phyloP scores from a whole-genome alignment of 2,888 invertebrate genomes.

The Timema podura region DNA sequence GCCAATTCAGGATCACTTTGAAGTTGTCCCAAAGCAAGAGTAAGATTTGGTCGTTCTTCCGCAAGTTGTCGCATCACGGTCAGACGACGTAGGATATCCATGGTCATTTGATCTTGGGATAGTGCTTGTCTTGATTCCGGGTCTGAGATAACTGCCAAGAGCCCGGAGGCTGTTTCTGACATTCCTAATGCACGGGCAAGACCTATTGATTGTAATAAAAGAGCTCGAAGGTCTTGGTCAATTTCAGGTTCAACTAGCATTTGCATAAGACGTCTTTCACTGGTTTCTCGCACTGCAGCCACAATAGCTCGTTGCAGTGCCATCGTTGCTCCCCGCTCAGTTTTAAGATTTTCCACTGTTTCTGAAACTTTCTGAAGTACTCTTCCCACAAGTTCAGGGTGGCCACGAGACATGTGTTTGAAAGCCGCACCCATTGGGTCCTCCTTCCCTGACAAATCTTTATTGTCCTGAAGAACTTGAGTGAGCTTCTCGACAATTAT shows the following conservation, averaged over 20 bases:
- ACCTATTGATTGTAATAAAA: constrained; percentile 62
- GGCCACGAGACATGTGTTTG: constrained; percentile 58
- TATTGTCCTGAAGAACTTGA: constrained; percentile 48
- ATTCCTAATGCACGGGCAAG: constrained; percentile 66
- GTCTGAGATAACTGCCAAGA: constrained; percentile 53
- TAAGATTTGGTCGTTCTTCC: constrained; percentile 59
- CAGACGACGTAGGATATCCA: constrained; percentile 64
- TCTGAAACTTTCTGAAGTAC: constrained; percentile 59
- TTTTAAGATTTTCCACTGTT: constrained; percentile 55
- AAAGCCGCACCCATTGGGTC: constrained; percentile 63
- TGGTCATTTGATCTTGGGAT: constrained; percentile 54
- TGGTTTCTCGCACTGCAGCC: constrained; percentile 58
- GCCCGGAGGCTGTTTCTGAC: constrained; percentile 56
- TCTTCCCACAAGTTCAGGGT: constrained; percentile 56
- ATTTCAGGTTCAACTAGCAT: constrained; percentile 48
- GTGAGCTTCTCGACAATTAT: constrained; percentile 60
- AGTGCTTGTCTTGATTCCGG: constrained; percentile 54
- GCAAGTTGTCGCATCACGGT: constrained; percentile 69
- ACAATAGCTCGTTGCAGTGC: constrained; percentile 65
- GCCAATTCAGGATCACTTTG: constrained; percentile 64
- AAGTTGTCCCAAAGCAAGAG: constrained; percentile 58
- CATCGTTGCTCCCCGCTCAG: constrained; percentile 62
- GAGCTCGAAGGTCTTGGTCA: constrained; percentile 40
- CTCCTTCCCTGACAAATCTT: constrained; percentile 43
- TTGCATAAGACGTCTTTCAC: constrained; percentile 55